Evolutionary conservation across 2,797 vertebrate genomes (phyloP).

Genomic region (Pangasius mekongensis): DNA sequence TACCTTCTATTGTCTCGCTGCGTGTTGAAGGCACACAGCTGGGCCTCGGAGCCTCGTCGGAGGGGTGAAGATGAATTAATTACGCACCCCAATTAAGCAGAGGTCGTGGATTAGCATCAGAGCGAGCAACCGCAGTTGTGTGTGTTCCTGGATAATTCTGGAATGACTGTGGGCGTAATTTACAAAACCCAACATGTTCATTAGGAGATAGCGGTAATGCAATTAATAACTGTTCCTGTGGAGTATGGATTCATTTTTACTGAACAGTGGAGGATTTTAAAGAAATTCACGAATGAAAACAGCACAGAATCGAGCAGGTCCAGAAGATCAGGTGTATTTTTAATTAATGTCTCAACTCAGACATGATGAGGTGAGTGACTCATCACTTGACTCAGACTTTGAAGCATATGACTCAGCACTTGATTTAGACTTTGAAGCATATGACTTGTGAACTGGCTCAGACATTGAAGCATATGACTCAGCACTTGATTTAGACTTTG

Average conservation of each 20-base stretch:
- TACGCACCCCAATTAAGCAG: conserved; percentile 39
- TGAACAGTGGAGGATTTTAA: background rate
- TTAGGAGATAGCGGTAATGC: conserved; percentile 11
- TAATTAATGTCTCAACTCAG: background rate
- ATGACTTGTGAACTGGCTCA: background rate
- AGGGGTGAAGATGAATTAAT: conserved; percentile 51
- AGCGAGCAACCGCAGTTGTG: conserved; percentile 14
- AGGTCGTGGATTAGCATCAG: conserved; percentile 47
- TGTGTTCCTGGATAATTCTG: conserved; percentile 15
- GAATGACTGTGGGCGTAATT: conserved; percentile 34
- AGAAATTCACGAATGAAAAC: background rate
- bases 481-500: background rate
- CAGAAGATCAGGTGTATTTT: background rate
- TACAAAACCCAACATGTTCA: conserved; percentile 11
- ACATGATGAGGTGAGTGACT: background rate
- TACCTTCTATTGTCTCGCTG: conserved; percentile 32
- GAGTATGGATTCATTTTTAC: background rate
- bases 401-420: background rate
- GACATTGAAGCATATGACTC: background rate
- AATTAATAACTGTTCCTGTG: background rate
- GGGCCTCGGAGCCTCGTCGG: conserved; percentile 23
- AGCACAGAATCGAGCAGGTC: background rate
- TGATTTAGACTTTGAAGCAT: background rate
- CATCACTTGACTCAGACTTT: background rate
- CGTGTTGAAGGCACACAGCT: conserved; percentile 22